These are phyloP conservation scores for Drosophila lacteicornis DNA, from an alignment of 1,140 invertebrate species.

Conservation along the genomic window DNA sequence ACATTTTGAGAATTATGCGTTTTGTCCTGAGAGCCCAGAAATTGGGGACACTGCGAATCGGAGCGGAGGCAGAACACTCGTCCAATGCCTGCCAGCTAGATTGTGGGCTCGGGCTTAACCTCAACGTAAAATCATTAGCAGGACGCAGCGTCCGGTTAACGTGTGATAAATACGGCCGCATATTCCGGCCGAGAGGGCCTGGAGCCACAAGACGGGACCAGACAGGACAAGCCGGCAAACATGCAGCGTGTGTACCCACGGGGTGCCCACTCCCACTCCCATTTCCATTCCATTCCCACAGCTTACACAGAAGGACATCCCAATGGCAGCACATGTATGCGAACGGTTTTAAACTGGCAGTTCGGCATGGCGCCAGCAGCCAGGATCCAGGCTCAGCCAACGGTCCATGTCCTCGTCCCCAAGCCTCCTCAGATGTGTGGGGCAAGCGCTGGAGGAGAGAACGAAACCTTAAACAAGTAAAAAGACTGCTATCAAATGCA, in stretches of 20 bases:
- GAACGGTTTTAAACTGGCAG: constrained; percentile 49
- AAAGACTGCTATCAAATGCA: background rate
- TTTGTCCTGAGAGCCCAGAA: constrained; percentile 50
- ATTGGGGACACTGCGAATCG: constrained; percentile 41
- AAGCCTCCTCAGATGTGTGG: constrained; percentile 27
- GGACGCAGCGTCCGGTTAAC: constrained; percentile 48
- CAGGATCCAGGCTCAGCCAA: constrained; percentile 18
- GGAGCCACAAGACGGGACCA: constrained; percentile 50
- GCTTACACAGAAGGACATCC: constrained; percentile 9
- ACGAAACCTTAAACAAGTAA: constrained; percentile 7
- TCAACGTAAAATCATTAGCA: constrained; percentile 60
- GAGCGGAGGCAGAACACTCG: constrained; percentile 9
- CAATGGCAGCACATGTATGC: constrained; percentile 38
- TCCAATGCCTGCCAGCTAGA: constrained; percentile 31
- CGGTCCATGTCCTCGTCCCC: constrained; percentile 37
- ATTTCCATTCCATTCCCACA: constrained; percentile 8
- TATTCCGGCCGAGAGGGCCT: constrained; percentile 46
- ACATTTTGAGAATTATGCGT: constrained; percentile 68
- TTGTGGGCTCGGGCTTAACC: constrained; percentile 33
- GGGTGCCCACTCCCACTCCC: constrained; percentile 24
- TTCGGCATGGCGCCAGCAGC: constrained; percentile 55
- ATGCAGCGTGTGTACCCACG: constrained; percentile 45
- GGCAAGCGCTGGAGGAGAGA: constrained; percentile 1
- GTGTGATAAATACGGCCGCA: constrained; percentile 68
- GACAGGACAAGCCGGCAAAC: constrained; percentile 53